A percentile compares a stretch with the other conserved stretches of the same genome.
These are phyloP conservation scores for Menura novaehollandiae DNA, from an alignment of 2,113 vertebrate genomes.

Conservation along the genomic window DNA sequence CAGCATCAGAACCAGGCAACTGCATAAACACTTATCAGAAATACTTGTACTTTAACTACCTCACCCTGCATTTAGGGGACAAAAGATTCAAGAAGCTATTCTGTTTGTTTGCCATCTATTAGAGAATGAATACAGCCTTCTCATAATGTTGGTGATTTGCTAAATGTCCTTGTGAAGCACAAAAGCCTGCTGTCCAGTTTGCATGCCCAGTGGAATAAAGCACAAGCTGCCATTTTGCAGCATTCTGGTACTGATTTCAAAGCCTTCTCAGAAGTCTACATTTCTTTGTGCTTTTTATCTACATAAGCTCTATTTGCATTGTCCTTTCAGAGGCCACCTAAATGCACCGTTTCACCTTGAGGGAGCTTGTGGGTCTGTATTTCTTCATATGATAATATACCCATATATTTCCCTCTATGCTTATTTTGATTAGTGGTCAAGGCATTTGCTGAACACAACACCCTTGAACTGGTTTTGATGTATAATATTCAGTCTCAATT, in stretches of 20 bases:
- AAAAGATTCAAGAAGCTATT: conserved; percentile 37
- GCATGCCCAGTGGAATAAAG: background rate
- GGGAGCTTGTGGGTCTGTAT: background rate
- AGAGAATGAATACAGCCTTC: background rate
- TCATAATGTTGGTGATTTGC: background rate
- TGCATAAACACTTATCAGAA: conserved; percentile 21
- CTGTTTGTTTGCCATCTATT: background rate
- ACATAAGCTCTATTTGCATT: background rate
- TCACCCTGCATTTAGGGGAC: conserved; percentile 11
- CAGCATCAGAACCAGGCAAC: background rate
- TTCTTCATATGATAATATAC: background rate
- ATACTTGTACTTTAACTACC: background rate
- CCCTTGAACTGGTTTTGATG: background rate
- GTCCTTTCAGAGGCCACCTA: background rate
- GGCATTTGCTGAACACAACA: background rate
- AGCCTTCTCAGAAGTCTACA: background rate
- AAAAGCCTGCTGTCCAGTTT: background rate
- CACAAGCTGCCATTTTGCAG: background rate
- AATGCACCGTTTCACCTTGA: background rate
- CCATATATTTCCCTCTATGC: background rate
- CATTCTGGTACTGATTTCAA: background rate
- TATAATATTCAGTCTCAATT: background rate
- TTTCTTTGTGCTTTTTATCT: background rate
- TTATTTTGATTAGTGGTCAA: background rate
- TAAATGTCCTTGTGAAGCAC: background rate